Evolutionary conservation across 53 echinoderm and acorn worm genomes (phyloP).

Genomic region (Crossaster papposus): DNA sequence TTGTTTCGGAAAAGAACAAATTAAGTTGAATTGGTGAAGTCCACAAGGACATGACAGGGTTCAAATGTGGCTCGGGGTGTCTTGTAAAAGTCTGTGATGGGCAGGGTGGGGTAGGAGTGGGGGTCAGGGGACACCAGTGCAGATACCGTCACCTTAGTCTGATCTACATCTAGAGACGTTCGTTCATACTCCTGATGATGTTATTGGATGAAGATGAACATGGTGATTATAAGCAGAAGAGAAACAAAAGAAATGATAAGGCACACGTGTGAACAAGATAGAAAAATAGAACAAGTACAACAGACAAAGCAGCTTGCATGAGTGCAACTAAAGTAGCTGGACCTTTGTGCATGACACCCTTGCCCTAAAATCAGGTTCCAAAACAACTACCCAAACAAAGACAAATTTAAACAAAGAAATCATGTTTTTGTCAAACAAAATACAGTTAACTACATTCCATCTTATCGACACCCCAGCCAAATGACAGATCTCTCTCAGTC

Average conservation of each 20-base stretch:
- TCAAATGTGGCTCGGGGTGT: background rate
- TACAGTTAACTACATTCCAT: too few relatives aligned
- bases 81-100: background rate
- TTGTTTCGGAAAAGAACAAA: slow-evolving; percentile 28
- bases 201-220: slow-evolving; percentile 44
- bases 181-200: slow-evolving; percentile 63
- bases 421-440: too few relatives aligned
- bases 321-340: background rate
- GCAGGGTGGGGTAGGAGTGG: too few relatives aligned
- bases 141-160: slow-evolving; percentile 67
- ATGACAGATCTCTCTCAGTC: too few relatives aligned
- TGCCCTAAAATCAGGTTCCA: too few relatives aligned
- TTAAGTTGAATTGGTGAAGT: background rate
- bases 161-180: slow-evolving; percentile 56
- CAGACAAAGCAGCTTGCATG: background rate
- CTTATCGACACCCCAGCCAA: too few relatives aligned
- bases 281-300: background rate
- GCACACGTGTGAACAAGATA: slow-evolving; percentile 45
- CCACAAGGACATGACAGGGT: slow-evolving; percentile 3
- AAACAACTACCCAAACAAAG: background rate
- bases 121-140: slow-evolving; percentile 20
- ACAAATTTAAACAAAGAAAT: background rate
- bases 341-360: background rate
- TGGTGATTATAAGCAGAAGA: slow-evolving; percentile 43
- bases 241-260: slow-evolving; percentile 47